Conservation (phyloP, 64 coral and sea anemone genomes). For the Astreopora myriophthalma region DNA sequence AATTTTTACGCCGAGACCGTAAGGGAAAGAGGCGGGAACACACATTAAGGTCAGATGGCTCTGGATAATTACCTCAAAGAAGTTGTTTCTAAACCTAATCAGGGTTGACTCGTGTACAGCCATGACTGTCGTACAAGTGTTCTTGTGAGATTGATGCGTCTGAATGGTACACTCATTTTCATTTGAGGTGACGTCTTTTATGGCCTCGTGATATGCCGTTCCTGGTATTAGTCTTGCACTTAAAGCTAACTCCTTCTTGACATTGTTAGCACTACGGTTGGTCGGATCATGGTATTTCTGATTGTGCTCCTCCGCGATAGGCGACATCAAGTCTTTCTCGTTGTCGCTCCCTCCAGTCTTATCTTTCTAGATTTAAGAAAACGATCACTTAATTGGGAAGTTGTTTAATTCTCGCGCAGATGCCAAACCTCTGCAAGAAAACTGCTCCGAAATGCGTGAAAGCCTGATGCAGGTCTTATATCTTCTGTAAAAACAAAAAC, state of each 20-base stretch:
- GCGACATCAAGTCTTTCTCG: no score
- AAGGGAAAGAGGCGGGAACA: background rate
- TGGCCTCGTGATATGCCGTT: no score
- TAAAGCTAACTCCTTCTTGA: background rate
- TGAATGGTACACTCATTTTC: background rate
- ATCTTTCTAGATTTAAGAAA: background rate
- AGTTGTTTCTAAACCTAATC: slow-evolving; percentile 40
- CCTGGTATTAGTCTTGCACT: background rate
- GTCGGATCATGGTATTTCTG: background rate
- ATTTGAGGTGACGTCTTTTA: background rate
- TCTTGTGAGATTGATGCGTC: background rate
- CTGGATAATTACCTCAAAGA: slow-evolving; percentile 36
- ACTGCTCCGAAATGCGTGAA: no score
- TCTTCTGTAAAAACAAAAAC: no score
- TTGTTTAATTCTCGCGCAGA: no score
- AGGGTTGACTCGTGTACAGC: background rate
- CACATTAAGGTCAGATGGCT: background rate
- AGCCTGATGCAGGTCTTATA: no score
- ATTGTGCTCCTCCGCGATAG: background rate
- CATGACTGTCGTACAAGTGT: background rate
- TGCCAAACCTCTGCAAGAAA: no score
- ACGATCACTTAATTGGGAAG: no score
- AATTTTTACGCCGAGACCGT: no score
- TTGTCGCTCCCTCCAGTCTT: background rate
- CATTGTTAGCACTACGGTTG: background rate